phyloP scores from a whole-genome alignment of 2,113 vertebrate genomes.

The Oryzias melastigma region DNA sequence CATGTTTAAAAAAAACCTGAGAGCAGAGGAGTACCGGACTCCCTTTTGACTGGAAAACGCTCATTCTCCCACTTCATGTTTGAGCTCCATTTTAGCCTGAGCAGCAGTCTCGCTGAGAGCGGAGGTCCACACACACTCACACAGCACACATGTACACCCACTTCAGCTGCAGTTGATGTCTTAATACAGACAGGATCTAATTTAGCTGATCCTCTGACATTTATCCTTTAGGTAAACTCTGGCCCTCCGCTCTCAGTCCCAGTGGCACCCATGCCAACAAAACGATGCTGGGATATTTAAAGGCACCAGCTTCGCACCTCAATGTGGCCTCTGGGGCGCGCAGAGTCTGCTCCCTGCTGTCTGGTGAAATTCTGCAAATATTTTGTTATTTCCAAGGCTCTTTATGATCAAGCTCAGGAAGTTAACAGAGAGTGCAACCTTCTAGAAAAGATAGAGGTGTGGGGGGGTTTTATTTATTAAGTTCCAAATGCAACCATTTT shows the following conservation, averaged over 20 bases:
- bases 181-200: slow-evolving; percentile 74
- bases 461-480: slow-evolving; percentile 32
- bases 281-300: slow-evolving; percentile 51
- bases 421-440: slow-evolving; percentile 49
- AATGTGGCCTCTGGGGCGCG: slow-evolving; percentile 56
- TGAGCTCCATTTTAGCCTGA: slow-evolving; percentile 60
- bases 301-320: slow-evolving; percentile 46
- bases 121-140: slow-evolving; percentile 27
- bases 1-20: too few species aligned
- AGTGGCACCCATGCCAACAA: slow-evolving; percentile 51
- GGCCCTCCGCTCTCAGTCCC: slow-evolving; percentile 49
- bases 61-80: slow-evolving; percentile 64
- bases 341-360: slow-evolving; percentile 27
- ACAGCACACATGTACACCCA: slow-evolving; percentile 27
- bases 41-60: slow-evolving; percentile 48
- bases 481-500: slow-evolving; percentile 34
- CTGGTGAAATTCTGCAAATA: slow-evolving; percentile 48
- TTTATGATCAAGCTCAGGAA: slow-evolving; percentile 55
- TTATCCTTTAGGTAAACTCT: slow-evolving; percentile 79
- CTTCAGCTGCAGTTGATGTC: slow-evolving; percentile 69
- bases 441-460: slow-evolving; percentile 29
- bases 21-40: slow-evolving; percentile 14
- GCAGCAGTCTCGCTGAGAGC: slow-evolving; percentile 55
- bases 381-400: slow-evolving; percentile 52
- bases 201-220: slow-evolving; percentile 75